Base-by-base conservation (phyloP, 2,113 vertebrate genomes). In the Polyodon spathula region DNA sequence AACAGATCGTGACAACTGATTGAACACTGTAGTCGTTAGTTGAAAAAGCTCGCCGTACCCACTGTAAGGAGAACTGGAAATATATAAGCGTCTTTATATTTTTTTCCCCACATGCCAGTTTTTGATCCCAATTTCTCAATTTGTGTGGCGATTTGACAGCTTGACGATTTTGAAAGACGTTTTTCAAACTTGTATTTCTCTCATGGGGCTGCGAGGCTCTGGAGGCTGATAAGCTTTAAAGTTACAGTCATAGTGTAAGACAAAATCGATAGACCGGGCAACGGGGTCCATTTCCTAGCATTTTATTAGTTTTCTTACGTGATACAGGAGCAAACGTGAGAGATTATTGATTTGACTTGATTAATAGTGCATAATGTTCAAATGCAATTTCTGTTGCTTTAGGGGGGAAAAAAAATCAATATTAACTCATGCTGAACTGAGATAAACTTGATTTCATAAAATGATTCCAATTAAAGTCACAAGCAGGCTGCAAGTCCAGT, bases 281-380 rank as follows among this genome's bases (percentile, higher is more conserved):
- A 14, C 12, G 5, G n/a, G 51, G 11, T 15, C 11, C 60, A n/a
- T 37, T 41, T 39, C 56, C 41, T 6, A 58, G 27, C 39, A 17
- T 41, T 43, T 58, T 58, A 58, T n/a, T 14, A 43, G 41, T 14
- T 58, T 58, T n/a, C n/a, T 58, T 58, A 43, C 27, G 56, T 10
- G 40, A 17, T 58, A 39, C 41, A 16, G 43, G 17, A 15, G 39
- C 8, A n/a, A 40, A n/a, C 27, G 6, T 6, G n/a, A 54, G 8
- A 17, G 37, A 40, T 16, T 4, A 62, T 37, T 54, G 11, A 54
- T 54, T 37, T 11, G 16, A 40, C n/a, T 54, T 40, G 43, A 37
- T 54, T 61, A 41, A 54, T 2, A 9, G 42, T 42, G 6, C 16
- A 39, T 12, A 56, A 56, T 56, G 37, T 17, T 57, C 37, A 7